phyloP scores from a whole-genome alignment of 2,888 invertebrate species.

The Oxyteleia sp. region DNA sequence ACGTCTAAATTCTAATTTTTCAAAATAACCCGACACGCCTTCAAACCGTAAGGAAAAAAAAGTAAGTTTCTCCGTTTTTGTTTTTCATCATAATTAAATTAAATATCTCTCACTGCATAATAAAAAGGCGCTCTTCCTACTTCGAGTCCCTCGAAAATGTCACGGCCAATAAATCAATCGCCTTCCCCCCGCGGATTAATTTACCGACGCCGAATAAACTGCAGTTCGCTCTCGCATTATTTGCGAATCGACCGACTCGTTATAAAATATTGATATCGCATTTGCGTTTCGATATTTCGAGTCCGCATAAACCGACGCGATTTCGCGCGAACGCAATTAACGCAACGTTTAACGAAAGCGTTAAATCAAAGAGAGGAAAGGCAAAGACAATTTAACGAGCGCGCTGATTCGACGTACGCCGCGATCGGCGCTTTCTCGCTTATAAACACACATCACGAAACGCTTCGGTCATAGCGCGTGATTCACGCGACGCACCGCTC shows the following conservation, averaged over 20 bases:
- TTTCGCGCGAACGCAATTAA: conserved; percentile 49
- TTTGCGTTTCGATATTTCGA: conserved; percentile 46
- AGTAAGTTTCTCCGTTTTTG: too few relatives aligned
- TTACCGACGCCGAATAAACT: conserved; percentile 27
- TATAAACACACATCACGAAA: conserved; percentile 72
- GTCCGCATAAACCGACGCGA: conserved; percentile 12
- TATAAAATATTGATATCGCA: conserved; percentile 49
- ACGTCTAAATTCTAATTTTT: too few relatives aligned
- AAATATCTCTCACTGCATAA: too few relatives aligned
- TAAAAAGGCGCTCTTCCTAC: conserved; percentile 5
- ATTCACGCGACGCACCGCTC: conserved; percentile 68
- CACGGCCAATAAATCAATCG: conserved; percentile 47
- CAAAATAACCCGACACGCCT: too few relatives aligned
- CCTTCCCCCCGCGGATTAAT: conserved; percentile 26
- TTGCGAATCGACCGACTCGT: conserved; percentile 29
- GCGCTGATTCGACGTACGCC: conserved; percentile 33
- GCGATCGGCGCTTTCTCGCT: conserved; percentile 57
- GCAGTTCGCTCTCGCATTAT: conserved; percentile 15
- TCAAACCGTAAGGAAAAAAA: too few relatives aligned
- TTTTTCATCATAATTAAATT: too few relatives aligned
- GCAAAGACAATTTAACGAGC: conserved; percentile 71
- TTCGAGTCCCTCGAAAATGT: conserved; percentile 19
- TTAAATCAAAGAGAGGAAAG: conserved; percentile 60
- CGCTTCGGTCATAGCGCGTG: conserved; percentile 70
- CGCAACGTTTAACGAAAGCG: conserved; percentile 60